Conservation (phyloP, 2,797 vertebrate species). For the Alectoris magna region DNA sequence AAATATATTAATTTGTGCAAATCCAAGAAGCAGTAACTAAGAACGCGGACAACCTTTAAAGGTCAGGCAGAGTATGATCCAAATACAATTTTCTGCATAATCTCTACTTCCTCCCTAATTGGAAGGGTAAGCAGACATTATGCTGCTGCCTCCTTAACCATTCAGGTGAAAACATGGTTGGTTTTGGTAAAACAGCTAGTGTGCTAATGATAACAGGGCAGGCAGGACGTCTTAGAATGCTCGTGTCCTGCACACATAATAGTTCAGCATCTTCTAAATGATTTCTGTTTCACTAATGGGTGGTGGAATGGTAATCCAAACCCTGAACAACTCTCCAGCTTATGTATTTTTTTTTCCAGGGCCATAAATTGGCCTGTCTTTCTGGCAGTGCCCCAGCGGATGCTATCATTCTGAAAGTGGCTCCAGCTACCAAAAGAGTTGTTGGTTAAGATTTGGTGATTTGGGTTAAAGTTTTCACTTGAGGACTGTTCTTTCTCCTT, state of each 20-base stretch:
- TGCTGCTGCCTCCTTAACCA: neutral
- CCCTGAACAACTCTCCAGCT: neutral
- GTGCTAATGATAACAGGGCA: neutral
- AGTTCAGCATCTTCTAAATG: neutral
- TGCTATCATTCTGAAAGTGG: neutral
- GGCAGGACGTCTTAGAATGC: neutral
- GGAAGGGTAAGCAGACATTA: neutral
- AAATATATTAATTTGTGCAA: constrained; percentile 43
- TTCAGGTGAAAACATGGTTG: neutral
- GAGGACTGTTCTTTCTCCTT: neutral
- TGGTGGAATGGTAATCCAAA: neutral
- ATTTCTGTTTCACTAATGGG: neutral
- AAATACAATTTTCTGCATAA: constrained; percentile 14
- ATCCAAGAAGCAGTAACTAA: constrained; percentile 44
- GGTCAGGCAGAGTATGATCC: constrained; percentile 20
- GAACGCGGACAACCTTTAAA: constrained; percentile 34
- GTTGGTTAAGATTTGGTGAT: neutral
- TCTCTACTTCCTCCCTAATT: constrained; percentile 5
- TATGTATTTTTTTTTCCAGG: neutral
- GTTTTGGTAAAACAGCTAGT: neutral
- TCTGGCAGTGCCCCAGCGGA: neutral
- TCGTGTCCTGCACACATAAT: neutral
- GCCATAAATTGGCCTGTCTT: neutral
- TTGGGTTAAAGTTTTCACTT: neutral
- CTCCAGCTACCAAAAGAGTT: neutral